Evolutionary conservation across 1,140 invertebrate species (phyloP), one percentile per base, ranked within the genome.

Genomic region (Drosophila subobscura): DNA sequence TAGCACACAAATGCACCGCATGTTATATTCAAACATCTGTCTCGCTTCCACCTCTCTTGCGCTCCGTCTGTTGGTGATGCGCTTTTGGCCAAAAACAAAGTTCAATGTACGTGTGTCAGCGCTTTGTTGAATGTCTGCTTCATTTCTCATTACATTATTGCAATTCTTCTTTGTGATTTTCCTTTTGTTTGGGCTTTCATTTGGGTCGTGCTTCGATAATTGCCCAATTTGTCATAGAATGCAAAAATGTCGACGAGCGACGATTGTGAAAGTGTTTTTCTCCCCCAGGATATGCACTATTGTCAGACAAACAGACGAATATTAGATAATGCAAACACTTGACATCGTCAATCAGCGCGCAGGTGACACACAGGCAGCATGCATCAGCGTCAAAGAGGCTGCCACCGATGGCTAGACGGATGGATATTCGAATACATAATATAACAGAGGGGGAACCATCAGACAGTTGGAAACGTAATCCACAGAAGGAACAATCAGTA

Each of bases 181-280:
- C 64, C 46, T 78, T 73, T 16, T 33, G 44, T 49, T 54, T 47
- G 50, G 14, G 37, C 44, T 64, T 22, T 55, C 46, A 6, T 22
- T 55, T 73, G 79, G 63, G 63, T 55, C 63, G 79, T 83, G 74
- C 53, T 63, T 58, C 50, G 68, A 56, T 85, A 85, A 85, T 79
- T 86, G 68, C 47, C 46, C 68, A 85, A 86, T 86, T 81, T 81
- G 81, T 77, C 74, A 60, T 20, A 74, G 51, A 75, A 56, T 54
- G 49, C 41, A 55, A 37, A 37, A 56, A 27, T 61, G 77, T 58
- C 61, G 66, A 46, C 33, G 67, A 42, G 47, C 61, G 40, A 45
- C 55, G 67, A 86, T 79, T 85, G 80, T 79, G 80, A 85, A 85
- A 85, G 80, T 85, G 81, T 74, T 81, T 86, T 74, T 7, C 55